Evolutionary conservation across 92 coral and sea anemone species (phyloP).

Genomic region (Blastomussa wellsi): DNA sequence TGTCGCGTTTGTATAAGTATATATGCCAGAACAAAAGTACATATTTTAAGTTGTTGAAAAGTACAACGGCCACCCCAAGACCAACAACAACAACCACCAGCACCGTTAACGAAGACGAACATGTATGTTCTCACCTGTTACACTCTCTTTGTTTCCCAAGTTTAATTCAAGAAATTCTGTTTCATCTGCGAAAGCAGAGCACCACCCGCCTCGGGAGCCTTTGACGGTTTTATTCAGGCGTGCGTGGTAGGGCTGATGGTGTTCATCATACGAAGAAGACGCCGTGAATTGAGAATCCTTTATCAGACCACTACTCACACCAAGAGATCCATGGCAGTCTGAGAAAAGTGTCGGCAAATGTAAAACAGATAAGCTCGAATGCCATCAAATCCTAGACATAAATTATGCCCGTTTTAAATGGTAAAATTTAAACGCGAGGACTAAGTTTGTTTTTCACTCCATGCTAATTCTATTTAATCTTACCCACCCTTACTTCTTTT

Average conservation of each 20-base stretch:
- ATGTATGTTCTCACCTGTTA: conserved; percentile 59
- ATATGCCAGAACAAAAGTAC: no score
- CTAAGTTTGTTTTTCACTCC: no score
- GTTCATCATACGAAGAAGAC: conserved; percentile 93
- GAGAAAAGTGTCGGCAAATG: background rate
- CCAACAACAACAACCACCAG: background rate
- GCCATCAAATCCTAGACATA: background rate
- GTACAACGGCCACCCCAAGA: no score
- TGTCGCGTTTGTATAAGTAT: no score
- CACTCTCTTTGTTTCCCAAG: conserved; percentile 54
- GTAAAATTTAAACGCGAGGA: no score
- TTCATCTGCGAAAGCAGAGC: conserved; percentile 92
- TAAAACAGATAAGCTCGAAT: background rate
- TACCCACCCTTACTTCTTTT: no score
- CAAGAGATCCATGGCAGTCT: conserved; percentile 75
- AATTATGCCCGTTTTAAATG: no score
- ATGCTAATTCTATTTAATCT: no score
- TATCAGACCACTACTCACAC: conserved; percentile 72
- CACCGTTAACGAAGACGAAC: background rate
- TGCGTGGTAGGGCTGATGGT: conserved; percentile 90
- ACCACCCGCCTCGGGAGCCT: conserved; percentile 96
- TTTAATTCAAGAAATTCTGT: conserved; percentile 87
- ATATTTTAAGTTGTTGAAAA: no score
- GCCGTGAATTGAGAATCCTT: conserved; percentile 88
- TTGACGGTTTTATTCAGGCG: conserved; percentile 85